Conservation (phyloP, 1,140 invertebrate genomes). For the Sipha flava region DNA sequence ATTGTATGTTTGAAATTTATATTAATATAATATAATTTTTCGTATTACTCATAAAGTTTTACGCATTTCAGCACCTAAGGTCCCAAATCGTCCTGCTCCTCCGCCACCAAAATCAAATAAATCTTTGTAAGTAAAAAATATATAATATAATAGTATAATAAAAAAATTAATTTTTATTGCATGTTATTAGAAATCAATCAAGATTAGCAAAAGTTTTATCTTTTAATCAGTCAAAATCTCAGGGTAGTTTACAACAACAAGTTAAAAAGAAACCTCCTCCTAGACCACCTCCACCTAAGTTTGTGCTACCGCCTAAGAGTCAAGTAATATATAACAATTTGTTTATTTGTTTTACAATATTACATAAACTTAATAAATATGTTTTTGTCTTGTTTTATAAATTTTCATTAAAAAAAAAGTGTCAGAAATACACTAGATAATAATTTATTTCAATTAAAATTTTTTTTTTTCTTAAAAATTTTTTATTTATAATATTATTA, state of each 20-base stretch:
- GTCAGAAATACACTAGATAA: too few relatives aligned
- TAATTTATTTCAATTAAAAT: too few relatives aligned
- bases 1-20: not conserved
- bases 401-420: too few relatives aligned
- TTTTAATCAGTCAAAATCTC: constrained; percentile 15
- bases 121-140: not conserved
- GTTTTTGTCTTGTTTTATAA: constrained; percentile 46
- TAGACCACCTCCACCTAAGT: constrained; percentile 48
- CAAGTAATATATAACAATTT: constrained; percentile 33
- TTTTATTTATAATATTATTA: too few relatives aligned
- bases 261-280: constrained; percentile 48
- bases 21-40: not conserved
- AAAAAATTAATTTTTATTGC: not conserved
- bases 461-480: too few relatives aligned
- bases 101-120: constrained; percentile 40
- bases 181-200: constrained; percentile 6
- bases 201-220: not conserved
- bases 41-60: not conserved
- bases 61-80: constrained; percentile 40
- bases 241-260: not conserved
- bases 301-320: constrained; percentile 34
- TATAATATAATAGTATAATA: not conserved
- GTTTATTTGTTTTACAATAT: too few relatives aligned
- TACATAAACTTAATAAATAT: constrained; percentile 44
- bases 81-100: constrained; percentile 44